Evolutionary conservation across 2,113 vertebrate genomes (phyloP).

Genomic region (Lepidiolamprologus cunningtoni): DNA sequence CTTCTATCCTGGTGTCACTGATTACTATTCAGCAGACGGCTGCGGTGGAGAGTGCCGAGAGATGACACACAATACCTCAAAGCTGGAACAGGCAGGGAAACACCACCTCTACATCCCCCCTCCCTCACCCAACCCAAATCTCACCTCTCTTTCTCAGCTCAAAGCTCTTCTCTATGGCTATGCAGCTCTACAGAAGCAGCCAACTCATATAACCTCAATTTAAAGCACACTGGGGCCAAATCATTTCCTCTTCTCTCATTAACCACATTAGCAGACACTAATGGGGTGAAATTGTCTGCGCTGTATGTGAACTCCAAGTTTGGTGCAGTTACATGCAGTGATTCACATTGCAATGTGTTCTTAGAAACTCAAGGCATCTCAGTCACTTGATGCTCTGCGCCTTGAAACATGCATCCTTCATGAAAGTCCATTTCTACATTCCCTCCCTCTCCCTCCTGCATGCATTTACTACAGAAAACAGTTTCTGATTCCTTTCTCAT

Average conservation of each 20-base stretch:
- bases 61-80: slow-evolving; percentile 81
- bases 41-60: slow-evolving; percentile 81
- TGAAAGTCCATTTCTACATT: not conserved
- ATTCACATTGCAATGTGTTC: not conserved
- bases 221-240: not conserved
- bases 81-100: slow-evolving; percentile 74
- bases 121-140: not conserved
- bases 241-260: not conserved
- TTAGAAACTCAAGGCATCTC: not conserved
- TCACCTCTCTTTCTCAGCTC: slow-evolving; percentile 7
- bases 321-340: not conserved
- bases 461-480: not conserved
- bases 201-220: slow-evolving; percentile 13
- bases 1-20: slow-evolving; percentile 67
- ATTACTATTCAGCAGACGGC: slow-evolving; percentile 84
- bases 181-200: not conserved
- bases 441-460: not conserved
- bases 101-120: slow-evolving; percentile 25
- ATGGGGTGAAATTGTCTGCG: not conserved
- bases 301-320: not conserved
- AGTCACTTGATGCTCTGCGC: not conserved
- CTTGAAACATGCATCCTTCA: not conserved
- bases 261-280: not conserved
- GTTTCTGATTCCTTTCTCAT: not conserved
- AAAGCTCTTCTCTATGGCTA: slow-evolving; percentile 52